Evolutionary conservation across 2,113 vertebrate species (phyloP), one percentile per base, ranked within the genome.

Genomic region (Thunnus thynnus): DNA sequence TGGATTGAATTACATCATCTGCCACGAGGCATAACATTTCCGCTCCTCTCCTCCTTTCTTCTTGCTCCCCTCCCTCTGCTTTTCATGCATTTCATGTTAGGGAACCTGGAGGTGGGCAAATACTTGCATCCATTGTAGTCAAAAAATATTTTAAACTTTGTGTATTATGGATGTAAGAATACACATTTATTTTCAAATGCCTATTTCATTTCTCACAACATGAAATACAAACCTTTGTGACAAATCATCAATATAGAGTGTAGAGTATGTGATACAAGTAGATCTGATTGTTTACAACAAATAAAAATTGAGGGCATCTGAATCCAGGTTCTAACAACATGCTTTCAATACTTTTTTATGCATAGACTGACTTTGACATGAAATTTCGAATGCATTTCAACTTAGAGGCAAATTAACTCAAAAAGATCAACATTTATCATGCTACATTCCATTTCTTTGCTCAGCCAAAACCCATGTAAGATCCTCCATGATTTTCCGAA

Each of bases 21-120:
- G 27, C 70, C 55, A 83, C 61, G 46, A 74, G 52, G 71, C 82
- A 76, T 41, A 78, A 62, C 78, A 76, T 79, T 72, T 65, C 60
- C 32, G 27, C 44, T 56, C 48, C 44, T 41, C 13, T 47, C 7
- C 22, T 58, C 13, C 18, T 4, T 46, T 76, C 73, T 46, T 72
- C 75, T 67, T 67, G 51, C 41, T 73, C 46, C 57, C 52, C 62
- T 48, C 56, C 13, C 8, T 68, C 10, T 18, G 55, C 30, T 66
- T 71, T 71, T 76, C 48, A 54, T 67, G 22, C 17, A 44, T 79
- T 60, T 77, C 22, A 64, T 86, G 60, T 72, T 61, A 22, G 16
- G 27, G 55, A 62, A 80, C 50, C 25, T 27, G 50, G 50, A 69
- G n/a, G 44, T 48, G 41, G 57, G 56, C 2, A 65, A 84, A 76